phyloP scores from a whole-genome alignment of 30 jellyfish, hydroid and myxozoan genomes.

The Hydractinia symbiolongicarpus region DNA sequence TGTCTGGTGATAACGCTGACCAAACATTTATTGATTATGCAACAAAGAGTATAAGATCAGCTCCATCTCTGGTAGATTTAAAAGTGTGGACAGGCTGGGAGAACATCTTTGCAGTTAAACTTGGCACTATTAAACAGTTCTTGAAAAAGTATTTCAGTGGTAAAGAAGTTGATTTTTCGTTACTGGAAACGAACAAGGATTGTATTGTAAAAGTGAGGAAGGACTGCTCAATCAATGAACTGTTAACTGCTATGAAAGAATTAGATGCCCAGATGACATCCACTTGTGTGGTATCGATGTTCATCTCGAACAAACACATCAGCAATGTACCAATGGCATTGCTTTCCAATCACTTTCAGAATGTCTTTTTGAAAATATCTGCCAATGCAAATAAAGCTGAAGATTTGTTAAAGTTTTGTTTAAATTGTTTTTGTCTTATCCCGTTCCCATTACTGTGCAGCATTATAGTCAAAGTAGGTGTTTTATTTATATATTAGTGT shows the following conservation, averaged over 20 bases:
- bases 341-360: conserved; percentile 42
- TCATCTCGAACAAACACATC: conserved; percentile 40
- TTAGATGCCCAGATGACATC: conserved; percentile 38
- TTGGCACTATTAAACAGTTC: conserved; percentile 50
- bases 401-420: conserved; percentile 32
- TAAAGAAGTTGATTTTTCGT: conserved; percentile 19
- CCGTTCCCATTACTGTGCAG: conserved; percentile 55
- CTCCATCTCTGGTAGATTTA: conserved; percentile 64
- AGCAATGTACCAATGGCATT: conserved; percentile 51
- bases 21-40: conserved; percentile 19
- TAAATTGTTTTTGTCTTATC: conserved; percentile 48
- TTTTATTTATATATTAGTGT: not conserved
- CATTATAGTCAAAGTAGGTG: conserved; percentile 39
- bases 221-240: conserved; percentile 43
- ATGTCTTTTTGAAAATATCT: conserved; percentile 16
- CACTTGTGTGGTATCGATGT: conserved; percentile 45
- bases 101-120: conserved; percentile 40
- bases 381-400: not conserved
- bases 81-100: conserved; percentile 66
- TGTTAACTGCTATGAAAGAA: conserved; percentile 24
- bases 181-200: conserved; percentile 36
- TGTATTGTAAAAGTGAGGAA: conserved; percentile 32
- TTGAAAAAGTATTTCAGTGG: conserved; percentile 15
- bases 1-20: not conserved
- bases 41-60: conserved; percentile 33